Evolutionary conservation across 2,888 invertebrate species (phyloP), one percentile per base, ranked within the genome.

Genomic region (Philaethria dido): DNA sequence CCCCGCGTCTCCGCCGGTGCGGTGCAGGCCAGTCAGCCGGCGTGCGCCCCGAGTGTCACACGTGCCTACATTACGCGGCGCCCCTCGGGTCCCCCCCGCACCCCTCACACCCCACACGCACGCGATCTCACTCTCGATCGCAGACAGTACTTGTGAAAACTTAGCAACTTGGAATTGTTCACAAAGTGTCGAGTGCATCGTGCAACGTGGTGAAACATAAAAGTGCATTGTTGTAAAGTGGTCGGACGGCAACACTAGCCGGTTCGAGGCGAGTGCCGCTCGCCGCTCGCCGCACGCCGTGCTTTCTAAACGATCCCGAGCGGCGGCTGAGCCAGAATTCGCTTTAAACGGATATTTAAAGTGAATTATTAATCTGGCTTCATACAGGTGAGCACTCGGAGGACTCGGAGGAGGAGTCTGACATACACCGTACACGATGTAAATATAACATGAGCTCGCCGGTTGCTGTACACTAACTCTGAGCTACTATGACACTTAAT

Each of bases 231-330:
- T 81, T 75, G 74, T 74, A 74, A 82, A 82, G 84, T 81, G 81
- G 82, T 82, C 81, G 76, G 80, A 81, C 81, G 83, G 80, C 78
- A 75, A 77, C 73, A 75, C 80, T 77, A 81, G 87, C 86, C 84
- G 85, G 86, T 82, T 81, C 77, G 74, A 78, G 77, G 75, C 71
- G 71, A 73, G 20, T 33, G 60, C 42, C 75, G 73, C 69, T 69
- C 59, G 71, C 77, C 75, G 75, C 77, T 76, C 75, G 57, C 42
- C 57, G 18, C 55, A 42, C 57, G 42, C 22, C 57, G 82, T 81
- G 85, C 83, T 84, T 84, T 85, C 84, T 82, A 84, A 84, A 82
- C 81, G 82, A 78, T 77, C 78, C 79, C 77, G 75, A 76, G 74
- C 77, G 75, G 74, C 73, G 66, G 62, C 67, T 65, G 66, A 60